Conservation (phyloP, 2,888 invertebrate species). For the Campoletis raptor region DNA sequence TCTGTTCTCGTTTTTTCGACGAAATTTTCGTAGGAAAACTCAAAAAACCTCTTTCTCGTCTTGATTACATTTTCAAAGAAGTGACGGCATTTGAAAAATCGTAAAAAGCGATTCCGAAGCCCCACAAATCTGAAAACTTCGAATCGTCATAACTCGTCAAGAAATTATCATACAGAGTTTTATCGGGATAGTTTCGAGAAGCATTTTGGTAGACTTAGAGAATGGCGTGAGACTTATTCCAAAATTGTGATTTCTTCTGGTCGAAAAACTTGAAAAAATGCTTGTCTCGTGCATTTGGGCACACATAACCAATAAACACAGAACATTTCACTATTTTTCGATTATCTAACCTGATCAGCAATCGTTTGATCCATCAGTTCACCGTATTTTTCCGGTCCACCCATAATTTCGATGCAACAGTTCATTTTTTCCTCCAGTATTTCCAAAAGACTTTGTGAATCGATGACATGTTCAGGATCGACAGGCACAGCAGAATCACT, state of each 20-base stretch:
- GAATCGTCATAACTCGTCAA: not conserved
- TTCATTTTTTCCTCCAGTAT: constrained; percentile 85
- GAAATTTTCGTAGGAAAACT: not conserved
- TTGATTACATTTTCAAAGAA: not conserved
- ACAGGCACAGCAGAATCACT: constrained; percentile 85
- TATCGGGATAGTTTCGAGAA: not conserved
- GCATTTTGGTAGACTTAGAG: not conserved
- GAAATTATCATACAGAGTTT: not conserved
- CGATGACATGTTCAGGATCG: constrained; percentile 85
- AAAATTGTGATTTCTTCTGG: not conserved
- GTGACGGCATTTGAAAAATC: too few species aligned
- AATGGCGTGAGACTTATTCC: not conserved
- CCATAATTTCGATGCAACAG: constrained; percentile 83
- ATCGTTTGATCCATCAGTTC: constrained; percentile 79
- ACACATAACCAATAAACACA: not conserved
- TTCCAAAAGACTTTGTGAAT: constrained; percentile 85
- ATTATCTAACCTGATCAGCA: constrained; percentile 76
- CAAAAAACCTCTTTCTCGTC: not conserved
- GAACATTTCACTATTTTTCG: not conserved
- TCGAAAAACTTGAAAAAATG: not conserved
- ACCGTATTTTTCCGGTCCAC: constrained; percentile 80
- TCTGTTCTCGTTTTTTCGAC: not conserved
- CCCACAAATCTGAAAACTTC: not conserved
- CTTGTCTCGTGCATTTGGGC: not conserved
- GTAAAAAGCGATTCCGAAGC: too few species aligned